Evolutionary conservation across 2,113 vertebrate genomes (phyloP).

Genomic region (Pseudorhombus dupliciocellatus): DNA sequence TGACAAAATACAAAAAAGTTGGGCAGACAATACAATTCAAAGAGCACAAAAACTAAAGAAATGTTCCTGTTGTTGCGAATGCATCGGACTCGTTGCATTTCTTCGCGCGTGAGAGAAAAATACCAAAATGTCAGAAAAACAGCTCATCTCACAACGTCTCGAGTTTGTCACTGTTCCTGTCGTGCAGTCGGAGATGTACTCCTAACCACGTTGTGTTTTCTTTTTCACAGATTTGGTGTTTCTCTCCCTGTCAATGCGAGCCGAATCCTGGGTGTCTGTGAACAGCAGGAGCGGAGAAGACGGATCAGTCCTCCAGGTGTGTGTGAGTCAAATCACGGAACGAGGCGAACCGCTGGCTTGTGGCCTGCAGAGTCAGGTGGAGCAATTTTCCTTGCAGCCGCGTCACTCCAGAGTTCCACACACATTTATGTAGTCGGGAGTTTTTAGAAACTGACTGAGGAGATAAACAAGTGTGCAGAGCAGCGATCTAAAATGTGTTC

Average conservation of each 20-base stretch:
- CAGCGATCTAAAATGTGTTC: conserved; percentile 4
- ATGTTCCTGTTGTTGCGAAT: too few relatives aligned
- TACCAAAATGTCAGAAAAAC: too few relatives aligned
- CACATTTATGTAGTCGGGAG: not conserved
- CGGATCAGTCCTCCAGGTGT: conserved; percentile 58
- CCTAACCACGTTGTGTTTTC: not conserved
- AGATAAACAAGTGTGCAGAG: not conserved
- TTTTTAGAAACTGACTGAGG: conserved; percentile 19
- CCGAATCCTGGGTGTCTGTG: conserved; percentile 19
- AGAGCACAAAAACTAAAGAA: too few relatives aligned
- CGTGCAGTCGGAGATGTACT: not conserved
- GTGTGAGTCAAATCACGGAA: conserved; percentile 53
- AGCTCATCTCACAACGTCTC: too few relatives aligned
- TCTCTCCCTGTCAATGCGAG: conserved; percentile 8
- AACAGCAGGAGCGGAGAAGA: conserved; percentile 36
- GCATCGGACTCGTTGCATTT: too few relatives aligned
- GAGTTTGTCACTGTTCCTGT: too few relatives aligned
- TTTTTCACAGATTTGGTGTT: not conserved
- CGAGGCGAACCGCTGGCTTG: conserved; percentile 42
- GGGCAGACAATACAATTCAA: too few relatives aligned
- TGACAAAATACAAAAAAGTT: too few relatives aligned
- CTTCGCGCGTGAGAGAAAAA: too few relatives aligned
- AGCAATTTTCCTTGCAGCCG: conserved; percentile 33
- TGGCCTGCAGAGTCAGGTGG: conserved; percentile 58
- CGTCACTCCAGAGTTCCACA: conserved; percentile 20